Evolutionary conservation across 2,797 vertebrate genomes (phyloP), one percentile per base, ranked within the genome.

Genomic region (Euthynnus affinis): DNA sequence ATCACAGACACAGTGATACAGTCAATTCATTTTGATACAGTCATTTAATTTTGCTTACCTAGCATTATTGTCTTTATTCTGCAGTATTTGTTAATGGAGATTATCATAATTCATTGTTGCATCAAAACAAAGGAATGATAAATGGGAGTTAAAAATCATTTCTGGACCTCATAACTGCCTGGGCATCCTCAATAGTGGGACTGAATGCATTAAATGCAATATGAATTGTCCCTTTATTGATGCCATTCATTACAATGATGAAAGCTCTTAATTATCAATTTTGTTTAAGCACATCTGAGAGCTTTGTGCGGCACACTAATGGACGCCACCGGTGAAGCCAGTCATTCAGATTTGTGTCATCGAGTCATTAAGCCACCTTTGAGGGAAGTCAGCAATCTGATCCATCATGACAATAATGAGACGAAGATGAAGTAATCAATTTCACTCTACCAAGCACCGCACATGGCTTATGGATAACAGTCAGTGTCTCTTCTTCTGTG

Each of bases 361-460:
- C 87, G 92, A 95, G 90, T 94, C 94, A 96, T 96, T 96, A 96
- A 91, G 91, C 88, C 65, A 93, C 92, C 91, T 95, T 94, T 94
- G 93, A 93, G 92, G 92, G 92, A 94, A 94, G 92, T 92, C 88
- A 85, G 92, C 92, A 90, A 92, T 95, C 93, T 94, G 95, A 95
- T 95, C 94, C 92, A 95, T 95, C 94, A 94, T 90, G 86, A 86
- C 89, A 94, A 91, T 95, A 95, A 95, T 94, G 93, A 94, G 93
- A 91, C 69, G 60, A 89, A 92, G 93, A 96, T 94, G 90, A 94
- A 94, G 89, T 93, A 93, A 95, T 95, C 93, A 93, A 92, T 95
- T 95, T 91, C 89, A 91, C 86, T 92, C 90, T 86, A 70, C 69
- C 71, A 82, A 87, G 85, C 84, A 74, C 70, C 60, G 84, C 61